Conservation (phyloP, 2,888 invertebrate species). For the Mesorhabditis spiculigera region DNA sequence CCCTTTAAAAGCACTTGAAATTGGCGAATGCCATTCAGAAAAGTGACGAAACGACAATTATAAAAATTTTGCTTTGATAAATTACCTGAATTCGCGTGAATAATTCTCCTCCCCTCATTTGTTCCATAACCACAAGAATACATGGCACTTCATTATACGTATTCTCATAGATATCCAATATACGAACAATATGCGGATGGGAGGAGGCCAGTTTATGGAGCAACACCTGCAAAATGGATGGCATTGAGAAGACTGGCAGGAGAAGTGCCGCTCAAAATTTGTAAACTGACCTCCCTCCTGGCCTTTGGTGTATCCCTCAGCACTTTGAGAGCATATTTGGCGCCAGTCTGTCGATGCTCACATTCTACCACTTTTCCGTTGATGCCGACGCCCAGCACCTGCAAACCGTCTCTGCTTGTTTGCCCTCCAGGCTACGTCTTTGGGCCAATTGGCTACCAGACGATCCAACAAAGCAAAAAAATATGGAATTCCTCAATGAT, state of each 20-base stretch:
- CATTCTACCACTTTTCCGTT: slow-evolving; percentile 98
- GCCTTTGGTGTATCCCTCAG: slow-evolving; percentile 88
- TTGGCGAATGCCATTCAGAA: too few species aligned
- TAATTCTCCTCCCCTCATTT: slow-evolving; percentile 96
- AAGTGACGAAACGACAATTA: too few species aligned
- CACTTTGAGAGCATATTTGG: slow-evolving; percentile 87
- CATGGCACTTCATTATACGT: slow-evolving; percentile 85
- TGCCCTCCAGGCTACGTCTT: too few species aligned
- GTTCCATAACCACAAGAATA: slow-evolving; percentile 97
- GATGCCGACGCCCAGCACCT: slow-evolving; percentile 90
- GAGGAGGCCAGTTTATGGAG: slow-evolving; percentile 88
- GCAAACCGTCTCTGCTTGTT: slow-evolving; percentile 2
- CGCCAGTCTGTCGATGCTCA: slow-evolving; percentile 72
- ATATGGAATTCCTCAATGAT: not conserved
- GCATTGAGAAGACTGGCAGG: too few species aligned
- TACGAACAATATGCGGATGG: slow-evolving; percentile 86
- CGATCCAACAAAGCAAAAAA: not conserved
- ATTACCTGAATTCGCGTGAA: slow-evolving; percentile 83
- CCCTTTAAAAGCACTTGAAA: too few species aligned
- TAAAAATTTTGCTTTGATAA: not conserved
- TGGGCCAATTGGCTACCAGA: not conserved
- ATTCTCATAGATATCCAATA: slow-evolving; percentile 92
- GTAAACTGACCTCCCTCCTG: slow-evolving; percentile 72
- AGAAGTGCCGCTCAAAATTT: not conserved
- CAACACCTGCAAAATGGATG: slow-evolving; percentile 68